phyloP scores from a whole-genome alignment of 2,113 vertebrate species.

The Phalacrocorax pelagicus region DNA sequence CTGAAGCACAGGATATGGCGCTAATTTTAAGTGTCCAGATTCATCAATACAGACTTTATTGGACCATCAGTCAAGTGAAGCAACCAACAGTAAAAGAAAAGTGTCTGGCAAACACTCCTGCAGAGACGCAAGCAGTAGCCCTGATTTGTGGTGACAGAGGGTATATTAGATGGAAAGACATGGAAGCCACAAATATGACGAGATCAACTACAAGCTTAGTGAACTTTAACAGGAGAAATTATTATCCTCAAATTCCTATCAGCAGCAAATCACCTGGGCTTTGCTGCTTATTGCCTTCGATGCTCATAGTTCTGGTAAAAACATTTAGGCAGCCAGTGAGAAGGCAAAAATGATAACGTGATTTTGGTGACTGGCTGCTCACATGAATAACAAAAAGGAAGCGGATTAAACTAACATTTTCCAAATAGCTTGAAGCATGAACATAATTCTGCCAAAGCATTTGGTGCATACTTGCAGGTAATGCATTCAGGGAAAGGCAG shows the following conservation, averaged over 20 bases:
- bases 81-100: neutral
- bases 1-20: neutral
- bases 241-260: neutral
- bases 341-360: neutral
- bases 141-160: neutral
- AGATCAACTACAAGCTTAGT: neutral
- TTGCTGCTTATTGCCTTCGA: neutral
- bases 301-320: neutral
- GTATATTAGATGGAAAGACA: neutral
- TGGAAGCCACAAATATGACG: neutral
- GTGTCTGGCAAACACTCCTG: neutral
- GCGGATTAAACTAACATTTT: conserved; percentile 38
- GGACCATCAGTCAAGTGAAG: neutral
- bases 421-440: conserved; percentile 33
- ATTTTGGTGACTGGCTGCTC: conserved; percentile 8
- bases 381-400: conserved; percentile 1
- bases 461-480: neutral
- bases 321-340: neutral
- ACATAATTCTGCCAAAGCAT: conserved; percentile 6
- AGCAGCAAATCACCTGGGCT: neutral
- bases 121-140: neutral
- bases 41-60: neutral
- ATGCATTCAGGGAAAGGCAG: neutral
- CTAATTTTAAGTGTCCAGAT: neutral
- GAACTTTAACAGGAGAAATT: neutral